Evolutionary conservation across 2,113 vertebrate genomes (phyloP), one percentile per base, ranked within the genome.

Genomic region (Struthidea cinerea): DNA sequence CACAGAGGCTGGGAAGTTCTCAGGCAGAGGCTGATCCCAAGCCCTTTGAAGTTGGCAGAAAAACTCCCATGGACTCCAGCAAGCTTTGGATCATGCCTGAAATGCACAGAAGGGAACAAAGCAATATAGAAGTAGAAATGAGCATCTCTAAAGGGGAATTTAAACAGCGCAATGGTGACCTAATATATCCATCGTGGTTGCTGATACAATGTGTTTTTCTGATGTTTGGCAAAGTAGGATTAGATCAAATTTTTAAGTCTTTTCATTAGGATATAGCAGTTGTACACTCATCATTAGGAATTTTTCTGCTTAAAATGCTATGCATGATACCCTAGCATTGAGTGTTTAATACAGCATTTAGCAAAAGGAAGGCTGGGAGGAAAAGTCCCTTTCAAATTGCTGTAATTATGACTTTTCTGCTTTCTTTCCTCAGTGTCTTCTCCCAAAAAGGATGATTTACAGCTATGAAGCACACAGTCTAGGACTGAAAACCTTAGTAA

Each of bases 1-100:
- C 96, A 84, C 24, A 59, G 64, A 81, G 59, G 41, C 75, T 69
- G 82, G 65, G 91, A 93, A 87, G 76, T 86, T 96, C 94, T 81
- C 92, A 95, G 84, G 86, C 90, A 84, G 59, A 85, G 69, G 46
- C 76, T 94, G 95, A 92, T 93, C 84, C 37, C 30, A 82, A 88
- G 77, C 57, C 49, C 70, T 97, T 97, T 96, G 91, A 97, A 97
- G 95, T 5, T 49, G 70, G 94, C 0, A 1, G 82, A 70, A 90
- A 89, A 90, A 68, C 16, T 95, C 89, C 57, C 79, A 69, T 67
- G 59, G 71, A 84, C 89, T 79, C 35, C 60, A 79, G 32, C 21
- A 67, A 6, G 8, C 57, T 92, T 68, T 50, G 85, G 71, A 87
- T 92, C 92, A 47, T 16, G 55, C 16, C 42, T 57, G 84, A 93